Base-by-base conservation (phyloP, 2,888 invertebrate species). In the Strigamia transsilvanica region DNA sequence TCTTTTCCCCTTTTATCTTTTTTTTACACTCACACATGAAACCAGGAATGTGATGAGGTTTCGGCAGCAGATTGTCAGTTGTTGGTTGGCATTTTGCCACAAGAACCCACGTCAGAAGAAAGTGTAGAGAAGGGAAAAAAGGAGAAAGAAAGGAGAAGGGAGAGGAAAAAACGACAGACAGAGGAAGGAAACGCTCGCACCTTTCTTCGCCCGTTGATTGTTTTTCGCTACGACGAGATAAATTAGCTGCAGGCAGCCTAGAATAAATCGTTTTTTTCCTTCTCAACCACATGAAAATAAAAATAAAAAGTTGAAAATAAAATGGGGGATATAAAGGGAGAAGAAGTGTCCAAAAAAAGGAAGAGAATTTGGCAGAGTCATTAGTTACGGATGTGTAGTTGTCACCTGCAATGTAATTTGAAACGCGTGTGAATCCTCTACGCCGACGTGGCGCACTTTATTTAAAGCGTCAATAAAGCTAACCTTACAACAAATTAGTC, bases 401-500 rank as follows among this genome's bases (percentile, higher is more conserved):
- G 61, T 21, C 61, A 66, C 61, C 61, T 66, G 61, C 61, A 66
- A 23, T 66, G 61, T 66, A 66, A 66, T 66, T 66, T 66, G 61
- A 66, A 66, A 66, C 61, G 61, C 61, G 61, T 66, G 61, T 66
- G 61, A 66, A 66, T 66, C 61, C 61, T 66, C 61, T 66, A 23
- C 21, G 61, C 23, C 61, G 61, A 66, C 61, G 78, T 41, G 6
- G 80, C 34, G 51, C 46, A 80, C 34, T 42, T 80, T 80, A 80
- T 80, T 80, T 80, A 80, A 51, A 32, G 80, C 61, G 56, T 56
- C 61, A 80, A 80, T 80, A 80, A 80, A 80, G 80, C 80, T 80
- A 80, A 80, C 80, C 80, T 80, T 80, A 80, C 80, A 80, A 80
- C 80, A 80, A 80, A 80, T 80, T 80, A 80, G 80, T 80, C 80